These are phyloP conservation scores for Scrobipalpa costella DNA, from an alignment of 2,888 invertebrate species.

Conservation along the genomic window DNA sequence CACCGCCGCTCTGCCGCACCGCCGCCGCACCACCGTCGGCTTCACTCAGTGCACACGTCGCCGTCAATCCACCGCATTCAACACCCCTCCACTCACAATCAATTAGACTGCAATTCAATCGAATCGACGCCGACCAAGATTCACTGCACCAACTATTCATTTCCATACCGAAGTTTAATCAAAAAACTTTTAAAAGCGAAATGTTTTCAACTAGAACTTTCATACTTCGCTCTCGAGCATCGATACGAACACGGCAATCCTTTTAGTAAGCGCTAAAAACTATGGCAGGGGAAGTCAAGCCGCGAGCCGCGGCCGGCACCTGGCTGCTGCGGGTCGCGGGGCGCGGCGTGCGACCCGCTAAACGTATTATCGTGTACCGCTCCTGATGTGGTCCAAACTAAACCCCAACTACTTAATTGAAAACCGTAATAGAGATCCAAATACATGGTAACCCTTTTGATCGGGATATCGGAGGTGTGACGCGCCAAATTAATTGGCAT, in stretches of 20 bases:
- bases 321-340: slow-evolving; percentile 44
- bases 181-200: slow-evolving; percentile 35
- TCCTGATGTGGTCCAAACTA: slow-evolving; percentile 68
- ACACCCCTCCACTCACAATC: slow-evolving; percentile 14
- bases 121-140: slow-evolving; percentile 31
- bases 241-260: slow-evolving; percentile 76
- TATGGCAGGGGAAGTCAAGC: slow-evolving; percentile 66
- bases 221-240: slow-evolving; percentile 54
- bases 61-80: slow-evolving; percentile 13
- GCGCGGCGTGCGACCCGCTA: slow-evolving; percentile 47
- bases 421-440: slow-evolving; percentile 72
- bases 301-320: slow-evolving; percentile 50
- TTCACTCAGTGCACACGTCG: slow-evolving; percentile 5
- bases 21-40: neutral
- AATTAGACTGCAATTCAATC: slow-evolving; percentile 16
- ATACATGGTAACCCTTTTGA: slow-evolving; percentile 75
- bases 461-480: slow-evolving; percentile 61
- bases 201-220: slow-evolving; percentile 41
- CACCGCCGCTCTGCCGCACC: neutral
- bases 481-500: slow-evolving; percentile 57
- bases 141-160: slow-evolving; percentile 36
- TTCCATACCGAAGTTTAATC: slow-evolving; percentile 29
- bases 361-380: slow-evolving; percentile 77
- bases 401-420: slow-evolving; percentile 77
- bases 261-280: slow-evolving; percentile 75